Evolutionary conservation across 35 echinoderm and acorn worm species (phyloP).

Genomic region (Heliocidaris erythrogramma): DNA sequence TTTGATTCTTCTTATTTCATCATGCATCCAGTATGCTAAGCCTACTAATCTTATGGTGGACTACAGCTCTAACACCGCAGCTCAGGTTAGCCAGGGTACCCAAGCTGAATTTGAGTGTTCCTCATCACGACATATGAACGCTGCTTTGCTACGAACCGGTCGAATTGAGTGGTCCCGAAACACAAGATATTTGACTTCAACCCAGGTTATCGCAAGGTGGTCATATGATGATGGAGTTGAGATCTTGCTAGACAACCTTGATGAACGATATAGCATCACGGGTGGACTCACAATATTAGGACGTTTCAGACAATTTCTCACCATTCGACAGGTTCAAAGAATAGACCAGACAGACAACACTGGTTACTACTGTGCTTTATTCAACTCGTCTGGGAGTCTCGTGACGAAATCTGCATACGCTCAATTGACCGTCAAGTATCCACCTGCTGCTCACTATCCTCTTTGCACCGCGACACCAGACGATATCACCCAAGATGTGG

Average conservation of each 20-base stretch:
- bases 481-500: background rate
- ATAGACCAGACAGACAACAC: background rate
- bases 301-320: background rate
- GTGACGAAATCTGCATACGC: background rate
- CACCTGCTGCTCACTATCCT: slow-evolving; percentile 25
- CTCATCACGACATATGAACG: background rate
- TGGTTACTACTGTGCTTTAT: background rate
- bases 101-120: background rate
- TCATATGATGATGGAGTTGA: background rate
- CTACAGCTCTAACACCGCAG: background rate
- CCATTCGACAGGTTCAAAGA: background rate
- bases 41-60: background rate
- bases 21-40: background rate
- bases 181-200: background rate
- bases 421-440: slow-evolving; percentile 35
- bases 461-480: slow-evolving; percentile 23
- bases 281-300: background rate
- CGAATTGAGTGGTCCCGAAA: background rate
- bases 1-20: background rate
- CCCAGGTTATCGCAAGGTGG: background rate
- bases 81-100: background rate
- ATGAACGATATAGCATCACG: background rate
- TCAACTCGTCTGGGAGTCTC: background rate
- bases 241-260: background rate
- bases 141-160: background rate